phyloP scores from a whole-genome alignment of 2,888 invertebrate species.

The Drosophila atripex region DNA sequence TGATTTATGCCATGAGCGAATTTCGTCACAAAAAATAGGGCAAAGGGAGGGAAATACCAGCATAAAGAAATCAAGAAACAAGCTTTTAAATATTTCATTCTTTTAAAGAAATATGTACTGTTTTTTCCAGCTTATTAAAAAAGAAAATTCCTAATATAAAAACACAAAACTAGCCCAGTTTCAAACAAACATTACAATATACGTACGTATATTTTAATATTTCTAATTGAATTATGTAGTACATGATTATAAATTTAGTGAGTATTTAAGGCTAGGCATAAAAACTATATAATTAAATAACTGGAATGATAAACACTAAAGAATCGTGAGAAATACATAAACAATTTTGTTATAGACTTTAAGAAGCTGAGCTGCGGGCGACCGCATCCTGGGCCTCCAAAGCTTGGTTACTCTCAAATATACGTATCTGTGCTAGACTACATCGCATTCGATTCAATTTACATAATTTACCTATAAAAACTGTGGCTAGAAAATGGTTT shows the following conservation, averaged over 20 bases:
- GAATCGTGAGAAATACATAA: slow-evolving; percentile 38
- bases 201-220: slow-evolving; percentile 31
- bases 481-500: slow-evolving; percentile 48
- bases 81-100: neutral
- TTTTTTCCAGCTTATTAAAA: too few relatives aligned
- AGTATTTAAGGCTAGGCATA: slow-evolving; percentile 61
- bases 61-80: neutral
- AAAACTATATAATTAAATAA: slow-evolving; percentile 60
- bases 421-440: slow-evolving; percentile 29
- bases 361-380: slow-evolving; percentile 29
- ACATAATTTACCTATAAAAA: slow-evolving; percentile 49
- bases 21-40: slow-evolving; percentile 20
- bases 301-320: slow-evolving; percentile 63
- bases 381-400: slow-evolving; percentile 49
- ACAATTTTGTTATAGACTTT: slow-evolving; percentile 51
- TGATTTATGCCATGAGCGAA: slow-evolving; percentile 47
- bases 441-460: slow-evolving; percentile 24
- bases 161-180: neutral
- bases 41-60: neutral
- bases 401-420: slow-evolving; percentile 57
- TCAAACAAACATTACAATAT: neutral
- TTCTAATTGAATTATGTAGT: slow-evolving; percentile 15
- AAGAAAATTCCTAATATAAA: too few relatives aligned
- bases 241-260: slow-evolving; percentile 47
- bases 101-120: too few relatives aligned